These are phyloP conservation scores for Sebastes minor DNA, from an alignment of 2,797 vertebrate species.

Conservation along the genomic window DNA sequence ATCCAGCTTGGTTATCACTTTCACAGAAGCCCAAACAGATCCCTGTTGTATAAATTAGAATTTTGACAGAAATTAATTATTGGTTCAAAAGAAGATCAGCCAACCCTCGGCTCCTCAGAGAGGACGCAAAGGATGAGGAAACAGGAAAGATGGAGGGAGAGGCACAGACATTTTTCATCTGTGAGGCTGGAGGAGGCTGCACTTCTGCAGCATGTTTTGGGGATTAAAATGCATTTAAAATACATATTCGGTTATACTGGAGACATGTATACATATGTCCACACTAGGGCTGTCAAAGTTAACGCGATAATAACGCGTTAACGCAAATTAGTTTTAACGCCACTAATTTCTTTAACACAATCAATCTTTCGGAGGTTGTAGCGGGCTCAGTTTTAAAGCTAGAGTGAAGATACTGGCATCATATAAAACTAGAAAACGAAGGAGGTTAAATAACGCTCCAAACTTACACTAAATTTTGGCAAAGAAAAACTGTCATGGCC, in stretches of 20 bases:
- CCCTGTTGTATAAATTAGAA: conserved; percentile 61
- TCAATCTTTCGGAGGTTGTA: too few species aligned
- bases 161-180: not conserved
- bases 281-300: not conserved
- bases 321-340: accelerated
- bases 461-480: too few species aligned
- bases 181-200: conserved; percentile 4
- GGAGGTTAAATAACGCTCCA: accelerated
- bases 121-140: conserved; percentile 6
- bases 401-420: too few species aligned
- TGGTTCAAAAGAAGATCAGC: conserved; percentile 52
- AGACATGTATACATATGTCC: not conserved
- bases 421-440: too few species aligned
- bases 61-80: conserved; percentile 71
- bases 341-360: too few species aligned
- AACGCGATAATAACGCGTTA: too few species aligned
- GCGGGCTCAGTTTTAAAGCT: too few species aligned
- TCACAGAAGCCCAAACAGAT: conserved; percentile 48
- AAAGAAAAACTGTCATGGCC: too few species aligned
- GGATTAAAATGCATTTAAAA: not conserved
- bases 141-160: conserved; percentile 9
- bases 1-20: conserved; percentile 32
- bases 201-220: not conserved
- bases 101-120: conserved; percentile 12
- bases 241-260: not conserved